These are phyloP conservation scores for Plemyria rubiginata DNA, from an alignment of 2,888 invertebrate genomes.

Conservation along the genomic window DNA sequence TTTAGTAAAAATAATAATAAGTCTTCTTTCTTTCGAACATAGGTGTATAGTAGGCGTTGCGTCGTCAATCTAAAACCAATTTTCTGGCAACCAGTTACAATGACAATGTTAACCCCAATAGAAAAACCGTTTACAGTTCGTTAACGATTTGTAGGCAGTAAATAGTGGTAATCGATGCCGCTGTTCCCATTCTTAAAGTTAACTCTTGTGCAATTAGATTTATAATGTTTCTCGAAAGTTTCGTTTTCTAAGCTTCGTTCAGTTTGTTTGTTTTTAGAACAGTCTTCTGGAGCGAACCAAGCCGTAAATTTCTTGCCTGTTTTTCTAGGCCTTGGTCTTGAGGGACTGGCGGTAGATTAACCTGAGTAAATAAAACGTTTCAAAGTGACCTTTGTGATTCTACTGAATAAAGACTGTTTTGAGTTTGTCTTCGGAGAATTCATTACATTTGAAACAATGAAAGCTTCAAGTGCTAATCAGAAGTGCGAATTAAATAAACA, in stretches of 20 bases:
- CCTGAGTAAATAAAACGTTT: too few species aligned
- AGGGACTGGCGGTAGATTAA: too few species aligned
- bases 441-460: slow-evolving; percentile 1
- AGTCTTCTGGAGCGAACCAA: too few species aligned
- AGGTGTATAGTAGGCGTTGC: slow-evolving; percentile 23
- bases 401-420: too few species aligned
- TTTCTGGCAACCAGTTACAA: slow-evolving; percentile 37
- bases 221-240: slow-evolving; percentile 17
- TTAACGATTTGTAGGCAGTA: slow-evolving; percentile 45
- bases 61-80: slow-evolving; percentile 37
- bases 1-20: neutral
- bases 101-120: slow-evolving; percentile 48
- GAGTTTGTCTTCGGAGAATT: neutral
- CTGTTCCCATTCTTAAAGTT: slow-evolving; percentile 46
- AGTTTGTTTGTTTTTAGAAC: slow-evolving; percentile 1
- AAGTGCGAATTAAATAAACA: slow-evolving; percentile 5
- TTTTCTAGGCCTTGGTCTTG: too few species aligned
- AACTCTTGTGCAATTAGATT: slow-evolving; percentile 34
- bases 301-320: too few species aligned
- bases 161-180: slow-evolving; percentile 45
- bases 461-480: slow-evolving; percentile 3
- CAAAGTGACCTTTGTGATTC: too few species aligned
- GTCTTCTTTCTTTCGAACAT: slow-evolving; percentile 1
- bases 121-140: slow-evolving; percentile 46
- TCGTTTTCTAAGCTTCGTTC: neutral